Base-by-base conservation (phyloP, 2,113 vertebrate species). In the Noturus placidus region DNA sequence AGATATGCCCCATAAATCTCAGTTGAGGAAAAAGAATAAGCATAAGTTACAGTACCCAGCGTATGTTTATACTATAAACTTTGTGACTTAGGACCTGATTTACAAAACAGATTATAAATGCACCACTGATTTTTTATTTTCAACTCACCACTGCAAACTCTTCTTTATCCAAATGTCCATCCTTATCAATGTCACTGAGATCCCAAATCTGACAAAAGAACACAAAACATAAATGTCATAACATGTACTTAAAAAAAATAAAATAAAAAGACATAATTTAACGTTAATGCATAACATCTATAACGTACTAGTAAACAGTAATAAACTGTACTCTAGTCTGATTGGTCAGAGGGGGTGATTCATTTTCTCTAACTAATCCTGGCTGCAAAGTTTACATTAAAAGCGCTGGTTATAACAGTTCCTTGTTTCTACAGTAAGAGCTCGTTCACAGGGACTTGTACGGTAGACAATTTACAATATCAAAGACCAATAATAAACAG, bases 111-210 rank as follows among this genome's bases (percentile, higher is more conserved):
- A 22, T n/a, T 50, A 30, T 50, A 50, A 74, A 76, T 46, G 38
- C 19, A 69, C n/a, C 81, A 20, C 22, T 27, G 22, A 1, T 61
- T 82, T 61, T 27, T 46, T 11, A 42, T 30, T 27, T 6, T 5
- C 5, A 59, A 89, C 96, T 92, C 93, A 98, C 98, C 97, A 99
- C 98, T 86, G 96, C 96, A 91, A 99, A 99, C 90, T 99, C 98
- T 0, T 99, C 98, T 93, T 96, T 97, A 92, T 99, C 98, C 95
- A 99, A 93, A 88, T 96, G 95, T n/a, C 98, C 98, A 86, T 99
- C 97, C 93, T 97, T 98, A 91, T 98, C 98, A 0, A 99, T 96
- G 92, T 99, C 98, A 90, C 98, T 98, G 86, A 99, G 96, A 89
- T 99, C 97, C 98, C 98, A 99, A 87, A 99, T 98, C 98, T 99